These are phyloP conservation scores for Ornithoptera alexandrae DNA, from an alignment of 2,888 invertebrate genomes.

Conservation along the genomic window DNA sequence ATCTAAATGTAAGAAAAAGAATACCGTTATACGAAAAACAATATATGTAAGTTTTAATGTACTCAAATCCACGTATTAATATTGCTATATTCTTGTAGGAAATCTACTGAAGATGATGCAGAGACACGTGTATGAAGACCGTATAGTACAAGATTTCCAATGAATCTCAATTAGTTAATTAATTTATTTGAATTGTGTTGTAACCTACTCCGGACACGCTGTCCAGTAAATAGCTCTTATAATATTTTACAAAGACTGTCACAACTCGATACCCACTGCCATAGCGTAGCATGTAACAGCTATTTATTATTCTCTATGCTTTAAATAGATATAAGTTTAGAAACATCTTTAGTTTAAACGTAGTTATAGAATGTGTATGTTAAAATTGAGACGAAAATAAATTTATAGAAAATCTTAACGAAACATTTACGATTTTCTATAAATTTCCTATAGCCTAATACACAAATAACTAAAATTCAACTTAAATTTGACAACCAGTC, in stretches of 20 bases:
- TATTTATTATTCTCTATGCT: conserved; percentile 56
- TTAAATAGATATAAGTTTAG: conserved; percentile 46
- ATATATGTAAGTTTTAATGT: not conserved
- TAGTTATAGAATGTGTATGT: conserved; percentile 7
- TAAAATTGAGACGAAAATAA: not conserved
- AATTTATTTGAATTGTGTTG: conserved; percentile 48
- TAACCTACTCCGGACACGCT: conserved; percentile 31
- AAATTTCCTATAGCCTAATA: not conserved
- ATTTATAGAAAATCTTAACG: not conserved
- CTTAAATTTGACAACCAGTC: not conserved
- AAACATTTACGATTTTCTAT: too few relatives aligned
- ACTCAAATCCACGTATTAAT: not conserved
- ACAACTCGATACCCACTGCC: conserved; percentile 69
- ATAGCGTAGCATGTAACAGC: conserved; percentile 55
- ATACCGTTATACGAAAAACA: too few relatives aligned
- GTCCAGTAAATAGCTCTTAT: conserved; percentile 40
- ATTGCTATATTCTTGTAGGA: conserved; percentile 52
- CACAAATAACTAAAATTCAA: not conserved
- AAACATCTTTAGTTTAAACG: conserved; percentile 25
- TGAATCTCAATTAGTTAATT: conserved; percentile 74
- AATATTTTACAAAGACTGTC: conserved; percentile 69
- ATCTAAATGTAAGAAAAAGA: too few relatives aligned
- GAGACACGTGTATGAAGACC: conserved; percentile 71
- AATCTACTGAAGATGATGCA: conserved; percentile 79
- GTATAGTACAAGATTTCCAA: conserved; percentile 75